Evolutionary conservation across 2,113 vertebrate genomes (phyloP).

Genomic region (Ceyx cyanopectus): DNA sequence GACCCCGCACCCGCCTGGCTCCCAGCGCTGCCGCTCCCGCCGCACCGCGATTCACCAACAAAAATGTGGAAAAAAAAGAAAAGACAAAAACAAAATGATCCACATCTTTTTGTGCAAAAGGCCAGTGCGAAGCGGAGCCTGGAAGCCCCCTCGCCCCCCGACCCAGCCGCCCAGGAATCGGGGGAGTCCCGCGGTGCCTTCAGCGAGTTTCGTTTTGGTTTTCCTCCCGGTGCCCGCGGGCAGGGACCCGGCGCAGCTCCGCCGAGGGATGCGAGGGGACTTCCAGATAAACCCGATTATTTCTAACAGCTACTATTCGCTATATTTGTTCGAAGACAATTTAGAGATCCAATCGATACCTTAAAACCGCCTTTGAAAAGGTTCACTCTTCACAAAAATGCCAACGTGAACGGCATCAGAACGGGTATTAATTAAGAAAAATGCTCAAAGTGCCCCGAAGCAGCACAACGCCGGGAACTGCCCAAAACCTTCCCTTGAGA

Average conservation of each 20-base stretch:
- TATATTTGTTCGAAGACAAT: background rate
- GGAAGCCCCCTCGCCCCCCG: background rate
- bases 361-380: background rate
- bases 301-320: background rate
- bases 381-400: background rate
- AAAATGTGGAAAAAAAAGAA: background rate
- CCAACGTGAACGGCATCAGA: background rate
- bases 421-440: background rate
- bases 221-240: background rate
- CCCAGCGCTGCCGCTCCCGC: background rate
- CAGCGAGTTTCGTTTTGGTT: constrained; percentile 47
- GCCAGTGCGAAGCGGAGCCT: background rate
- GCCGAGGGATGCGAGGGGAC: background rate
- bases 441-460: background rate
- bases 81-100: background rate
- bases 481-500: background rate
- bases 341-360: background rate
- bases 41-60: background rate
- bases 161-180: background rate
- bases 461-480: background rate
- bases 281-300: background rate
- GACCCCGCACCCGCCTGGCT: background rate
- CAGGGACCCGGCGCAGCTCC: background rate
- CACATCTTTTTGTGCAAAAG: background rate
- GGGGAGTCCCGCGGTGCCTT: background rate